Evolutionary conservation across 2,888 invertebrate genomes (phyloP).

Genomic region (Argyra leucocephala): DNA sequence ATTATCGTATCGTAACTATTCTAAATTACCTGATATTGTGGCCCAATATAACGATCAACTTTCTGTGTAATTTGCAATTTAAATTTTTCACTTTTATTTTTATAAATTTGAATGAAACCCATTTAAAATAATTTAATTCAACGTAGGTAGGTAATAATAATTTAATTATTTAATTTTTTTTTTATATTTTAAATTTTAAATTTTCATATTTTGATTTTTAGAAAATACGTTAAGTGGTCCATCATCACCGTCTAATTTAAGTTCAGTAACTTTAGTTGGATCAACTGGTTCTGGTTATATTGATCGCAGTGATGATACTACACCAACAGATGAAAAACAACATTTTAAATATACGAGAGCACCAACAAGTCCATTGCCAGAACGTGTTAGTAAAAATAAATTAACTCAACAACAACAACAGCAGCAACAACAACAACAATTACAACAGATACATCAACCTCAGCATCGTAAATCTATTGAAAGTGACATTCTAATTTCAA

Average conservation of each 20-base stretch:
- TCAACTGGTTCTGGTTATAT: constrained; percentile 48
- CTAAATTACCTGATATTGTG: too few species aligned
- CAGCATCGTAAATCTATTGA: constrained; percentile 18
- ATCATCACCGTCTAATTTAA: constrained; percentile 63
- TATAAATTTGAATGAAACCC: too few species aligned
- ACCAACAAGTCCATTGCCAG: constrained; percentile 25
- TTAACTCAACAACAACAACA: constrained; percentile 12
- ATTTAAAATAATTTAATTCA: too few species aligned
- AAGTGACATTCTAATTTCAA: not conserved
- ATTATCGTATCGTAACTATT: too few species aligned
- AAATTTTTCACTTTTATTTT: too few species aligned
- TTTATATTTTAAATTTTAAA: too few species aligned
- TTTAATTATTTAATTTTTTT: too few species aligned
- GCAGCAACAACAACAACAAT: constrained; percentile 13
- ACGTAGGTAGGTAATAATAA: too few species aligned
- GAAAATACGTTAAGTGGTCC: constrained; percentile 49
- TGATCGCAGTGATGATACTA: constrained; percentile 37
- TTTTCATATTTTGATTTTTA: not conserved
- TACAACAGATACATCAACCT: constrained; percentile 24
- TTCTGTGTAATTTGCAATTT: too few species aligned
- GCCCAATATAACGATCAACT: too few species aligned
- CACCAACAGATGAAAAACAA: constrained; percentile 33
- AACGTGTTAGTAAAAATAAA: constrained; percentile 17
- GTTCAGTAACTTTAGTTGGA: constrained; percentile 63
- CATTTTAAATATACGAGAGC: constrained; percentile 24